A percentile compares a stretch with the other conserved stretches of the same genome.
Conservation (phyloP, 1,140 invertebrate genomes). For the Drosophila jambulina region DNA sequence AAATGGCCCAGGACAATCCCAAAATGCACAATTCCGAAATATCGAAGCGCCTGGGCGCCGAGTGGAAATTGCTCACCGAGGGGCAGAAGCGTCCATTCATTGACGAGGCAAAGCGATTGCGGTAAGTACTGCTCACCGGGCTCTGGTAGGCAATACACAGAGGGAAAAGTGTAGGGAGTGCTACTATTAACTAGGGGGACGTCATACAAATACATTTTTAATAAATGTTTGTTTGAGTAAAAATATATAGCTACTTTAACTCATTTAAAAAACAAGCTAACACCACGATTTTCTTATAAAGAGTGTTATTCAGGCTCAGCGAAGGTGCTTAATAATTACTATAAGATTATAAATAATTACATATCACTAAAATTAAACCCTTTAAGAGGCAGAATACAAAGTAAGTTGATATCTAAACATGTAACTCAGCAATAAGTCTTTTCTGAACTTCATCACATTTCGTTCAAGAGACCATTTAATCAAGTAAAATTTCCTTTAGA, state of each 20-base stretch:
- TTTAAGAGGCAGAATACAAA: too few relatives aligned
- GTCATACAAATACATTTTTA: neutral
- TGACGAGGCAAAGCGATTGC: constrained; percentile 97
- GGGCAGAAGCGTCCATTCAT: constrained; percentile 97
- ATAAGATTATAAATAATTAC: too few relatives aligned
- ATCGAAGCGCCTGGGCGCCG: constrained; percentile 94
- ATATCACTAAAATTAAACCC: neutral
- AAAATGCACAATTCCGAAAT: constrained; percentile 99
- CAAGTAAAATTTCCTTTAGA: too few relatives aligned
- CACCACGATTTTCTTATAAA: neutral
- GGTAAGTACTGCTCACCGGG: constrained; percentile 89
- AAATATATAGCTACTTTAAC: too few relatives aligned
- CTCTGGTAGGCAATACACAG: constrained; percentile 14
- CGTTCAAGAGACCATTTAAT: neutral
- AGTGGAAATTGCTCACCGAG: constrained; percentile 96
- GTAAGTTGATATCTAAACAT: neutral
- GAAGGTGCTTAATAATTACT: too few relatives aligned
- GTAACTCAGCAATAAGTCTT: too few relatives aligned
- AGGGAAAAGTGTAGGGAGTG: neutral
- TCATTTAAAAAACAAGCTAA: neutral
- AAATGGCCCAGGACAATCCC: constrained; percentile 99
- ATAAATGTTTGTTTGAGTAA: neutral
- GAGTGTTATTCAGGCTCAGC: too few relatives aligned
- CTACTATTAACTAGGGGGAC: too few relatives aligned
- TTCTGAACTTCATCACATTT: neutral